Percentiles rank a stretch among this genome's conserved stretches.
These are phyloP conservation scores for Thymelicus lineola DNA, from an alignment of 2,888 invertebrate species.

Conservation along the genomic window DNA sequence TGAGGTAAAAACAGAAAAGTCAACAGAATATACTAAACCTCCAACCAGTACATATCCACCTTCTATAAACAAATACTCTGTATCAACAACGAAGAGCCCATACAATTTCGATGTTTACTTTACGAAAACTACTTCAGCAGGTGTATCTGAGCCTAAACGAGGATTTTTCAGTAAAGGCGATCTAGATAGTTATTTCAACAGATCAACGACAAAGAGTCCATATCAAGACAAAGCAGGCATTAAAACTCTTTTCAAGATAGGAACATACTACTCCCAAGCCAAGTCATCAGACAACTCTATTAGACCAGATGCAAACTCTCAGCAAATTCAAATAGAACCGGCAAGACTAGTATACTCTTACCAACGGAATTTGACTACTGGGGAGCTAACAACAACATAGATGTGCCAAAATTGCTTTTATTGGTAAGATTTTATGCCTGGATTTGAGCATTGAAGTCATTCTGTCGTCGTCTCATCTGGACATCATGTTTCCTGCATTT, in stretches of 20 bases:
- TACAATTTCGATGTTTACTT: slow-evolving; percentile 81
- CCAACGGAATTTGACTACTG: slow-evolving; percentile 74
- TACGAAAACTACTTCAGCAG: slow-evolving; percentile 59
- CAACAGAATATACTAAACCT: slow-evolving; percentile 52
- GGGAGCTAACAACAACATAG: slow-evolving; percentile 62
- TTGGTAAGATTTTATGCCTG: slow-evolving; percentile 70
- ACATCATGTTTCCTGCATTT: slow-evolving; percentile 46
- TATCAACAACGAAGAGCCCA: slow-evolving; percentile 83
- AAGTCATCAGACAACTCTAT: slow-evolving; percentile 78
- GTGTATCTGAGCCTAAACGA: slow-evolving; percentile 56
- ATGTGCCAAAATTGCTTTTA: slow-evolving; percentile 62
- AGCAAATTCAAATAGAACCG: slow-evolving; percentile 79
- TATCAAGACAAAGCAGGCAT: slow-evolving; percentile 67
- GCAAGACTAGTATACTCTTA: slow-evolving; percentile 72
- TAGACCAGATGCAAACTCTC: slow-evolving; percentile 78
- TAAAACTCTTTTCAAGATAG: slow-evolving; percentile 75
- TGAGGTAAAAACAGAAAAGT: slow-evolving; percentile 55
- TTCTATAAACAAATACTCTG: slow-evolving; percentile 71
- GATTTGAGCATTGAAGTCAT: slow-evolving; percentile 56
- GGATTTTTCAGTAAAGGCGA: slow-evolving; percentile 74
- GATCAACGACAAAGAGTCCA: slow-evolving; percentile 83
- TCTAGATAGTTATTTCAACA: slow-evolving; percentile 66
- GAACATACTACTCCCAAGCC: slow-evolving; percentile 76
- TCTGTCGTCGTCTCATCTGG: slow-evolving; percentile 45
- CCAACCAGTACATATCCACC: slow-evolving; percentile 58